phyloP scores from a whole-genome alignment of 1,140 invertebrate genomes.

The Apolygus lucorum region DNA sequence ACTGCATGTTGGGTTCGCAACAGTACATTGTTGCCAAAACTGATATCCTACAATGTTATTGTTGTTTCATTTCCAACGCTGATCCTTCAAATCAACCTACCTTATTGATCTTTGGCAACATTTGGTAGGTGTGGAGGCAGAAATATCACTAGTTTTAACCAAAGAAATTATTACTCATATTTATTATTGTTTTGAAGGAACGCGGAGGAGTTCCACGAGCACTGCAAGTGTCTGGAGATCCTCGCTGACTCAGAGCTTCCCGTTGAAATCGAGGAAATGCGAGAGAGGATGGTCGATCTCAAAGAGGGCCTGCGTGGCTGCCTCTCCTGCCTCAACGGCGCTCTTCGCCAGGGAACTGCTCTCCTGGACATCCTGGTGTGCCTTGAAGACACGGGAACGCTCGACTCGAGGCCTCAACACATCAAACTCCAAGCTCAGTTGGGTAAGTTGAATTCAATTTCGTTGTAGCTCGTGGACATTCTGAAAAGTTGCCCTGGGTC shows the following conservation, averaged over 20 bases:
- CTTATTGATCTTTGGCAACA: no score
- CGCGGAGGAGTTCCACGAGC: slow-evolving; percentile 57
- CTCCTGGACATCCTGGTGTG: slow-evolving; percentile 60
- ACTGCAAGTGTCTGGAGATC: slow-evolving; percentile 57
- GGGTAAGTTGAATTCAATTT: slow-evolving; percentile 44
- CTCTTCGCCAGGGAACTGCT: slow-evolving; percentile 67
- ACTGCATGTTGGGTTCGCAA: no score
- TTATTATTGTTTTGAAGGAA: no score
- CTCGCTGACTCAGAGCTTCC: slow-evolving; percentile 56
- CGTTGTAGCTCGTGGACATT: no score
- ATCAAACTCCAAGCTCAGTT: slow-evolving; percentile 53
- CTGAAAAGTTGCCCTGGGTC: background rate
- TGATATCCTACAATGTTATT: no score
- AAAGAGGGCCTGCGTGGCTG: slow-evolving; percentile 57
- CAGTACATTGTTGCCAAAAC: no score
- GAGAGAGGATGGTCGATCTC: slow-evolving; percentile 52
- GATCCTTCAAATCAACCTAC: no score
- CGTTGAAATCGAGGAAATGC: slow-evolving; percentile 56
- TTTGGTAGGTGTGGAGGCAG: no score
- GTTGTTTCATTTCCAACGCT: no score
- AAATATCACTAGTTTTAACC: no score
- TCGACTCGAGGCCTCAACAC: slow-evolving; percentile 64
- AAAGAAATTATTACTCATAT: no score
- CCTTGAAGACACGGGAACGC: slow-evolving; percentile 53
- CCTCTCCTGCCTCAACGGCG: slow-evolving; percentile 64